phyloP scores from a whole-genome alignment of 2,888 invertebrate species.

The Apeira syringaria region DNA sequence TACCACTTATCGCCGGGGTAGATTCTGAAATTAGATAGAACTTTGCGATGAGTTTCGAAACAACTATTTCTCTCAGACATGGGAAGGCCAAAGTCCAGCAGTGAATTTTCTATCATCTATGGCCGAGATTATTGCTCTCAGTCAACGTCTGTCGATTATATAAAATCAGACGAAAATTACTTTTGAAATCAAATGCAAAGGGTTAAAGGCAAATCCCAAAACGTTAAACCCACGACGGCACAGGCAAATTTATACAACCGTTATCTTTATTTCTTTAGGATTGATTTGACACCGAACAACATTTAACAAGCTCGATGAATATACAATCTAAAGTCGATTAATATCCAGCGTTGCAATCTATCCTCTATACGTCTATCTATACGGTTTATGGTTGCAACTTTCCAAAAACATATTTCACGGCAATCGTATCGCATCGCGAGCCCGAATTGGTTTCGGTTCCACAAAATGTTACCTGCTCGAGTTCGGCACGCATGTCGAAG shows the following conservation, averaged over 20 bases:
- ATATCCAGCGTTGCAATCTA: neutral
- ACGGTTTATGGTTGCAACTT: no score
- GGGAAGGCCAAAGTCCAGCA: no score
- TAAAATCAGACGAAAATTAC: conserved; percentile 1
- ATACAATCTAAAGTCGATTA: conserved; percentile 14
- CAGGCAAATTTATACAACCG: no score
- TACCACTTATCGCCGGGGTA: conserved; percentile 24
- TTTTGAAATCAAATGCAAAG: neutral
- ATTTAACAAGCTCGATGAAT: conserved; percentile 8
- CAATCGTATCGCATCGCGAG: conserved; percentile 9
- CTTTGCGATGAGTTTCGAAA: conserved; percentile 28
- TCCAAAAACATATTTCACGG: conserved; percentile 12
- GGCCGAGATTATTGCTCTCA: no score
- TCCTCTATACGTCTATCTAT: no score
- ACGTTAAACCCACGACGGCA: no score
- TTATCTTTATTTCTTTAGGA: no score
- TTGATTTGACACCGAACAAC: no score
- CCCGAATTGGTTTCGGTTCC: conserved; percentile 17
- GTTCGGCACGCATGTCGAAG: conserved; percentile 9
- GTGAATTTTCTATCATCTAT: no score
- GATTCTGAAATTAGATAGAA: conserved; percentile 25
- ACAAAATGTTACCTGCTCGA: conserved; percentile 20
- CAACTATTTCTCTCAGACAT: no score
- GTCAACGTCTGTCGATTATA: neutral
- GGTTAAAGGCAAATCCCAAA: no score